These are phyloP conservation scores for Clanis bilineata DNA, from an alignment of 2,888 invertebrate genomes.

Conservation along the genomic window DNA sequence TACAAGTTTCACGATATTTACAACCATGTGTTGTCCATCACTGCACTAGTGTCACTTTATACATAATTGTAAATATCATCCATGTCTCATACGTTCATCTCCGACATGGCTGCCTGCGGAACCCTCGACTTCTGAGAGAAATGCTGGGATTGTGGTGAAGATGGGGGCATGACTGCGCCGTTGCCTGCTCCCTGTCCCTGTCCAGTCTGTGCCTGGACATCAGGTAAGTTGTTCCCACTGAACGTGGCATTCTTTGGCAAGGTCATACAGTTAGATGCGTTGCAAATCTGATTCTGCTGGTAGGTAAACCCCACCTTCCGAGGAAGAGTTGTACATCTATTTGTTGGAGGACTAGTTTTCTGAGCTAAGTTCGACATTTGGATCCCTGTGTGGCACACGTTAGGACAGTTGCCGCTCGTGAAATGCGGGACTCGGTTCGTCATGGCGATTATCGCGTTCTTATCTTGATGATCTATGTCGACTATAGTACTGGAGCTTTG, in stretches of 20 bases:
- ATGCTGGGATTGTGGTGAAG: slow-evolving; percentile 69
- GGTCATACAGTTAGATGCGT: slow-evolving; percentile 81
- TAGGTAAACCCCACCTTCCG: slow-evolving; percentile 77
- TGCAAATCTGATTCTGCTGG: slow-evolving; percentile 72
- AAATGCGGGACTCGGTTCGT: slow-evolving; percentile 77
- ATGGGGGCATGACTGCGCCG: slow-evolving; percentile 60
- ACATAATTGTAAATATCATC: slow-evolving; percentile 83
- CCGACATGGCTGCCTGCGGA: slow-evolving; percentile 92
- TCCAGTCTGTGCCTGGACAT: slow-evolving; percentile 76
- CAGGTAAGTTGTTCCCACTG: slow-evolving; percentile 70
- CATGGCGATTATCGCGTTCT: slow-evolving; percentile 78
- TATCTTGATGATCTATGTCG: slow-evolving; percentile 90
- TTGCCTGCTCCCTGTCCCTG: slow-evolving; percentile 69
- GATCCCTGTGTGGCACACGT: slow-evolving; percentile 83
- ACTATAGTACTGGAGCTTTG: slow-evolving; percentile 92
- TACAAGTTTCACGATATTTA: slow-evolving; percentile 64
- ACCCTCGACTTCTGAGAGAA: slow-evolving; percentile 82
- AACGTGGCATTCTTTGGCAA: slow-evolving; percentile 83
- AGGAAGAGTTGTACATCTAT: slow-evolving; percentile 74
- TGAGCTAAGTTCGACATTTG: slow-evolving; percentile 79
- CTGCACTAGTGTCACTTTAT: slow-evolving; percentile 62
- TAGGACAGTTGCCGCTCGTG: slow-evolving; percentile 73
- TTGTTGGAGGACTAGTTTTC: slow-evolving; percentile 70
- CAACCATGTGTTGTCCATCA: slow-evolving; percentile 68
- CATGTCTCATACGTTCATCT: slow-evolving; percentile 93